Conservation (phyloP, 1,140 invertebrate genomes). For the Neodiprion pinetum region DNA sequence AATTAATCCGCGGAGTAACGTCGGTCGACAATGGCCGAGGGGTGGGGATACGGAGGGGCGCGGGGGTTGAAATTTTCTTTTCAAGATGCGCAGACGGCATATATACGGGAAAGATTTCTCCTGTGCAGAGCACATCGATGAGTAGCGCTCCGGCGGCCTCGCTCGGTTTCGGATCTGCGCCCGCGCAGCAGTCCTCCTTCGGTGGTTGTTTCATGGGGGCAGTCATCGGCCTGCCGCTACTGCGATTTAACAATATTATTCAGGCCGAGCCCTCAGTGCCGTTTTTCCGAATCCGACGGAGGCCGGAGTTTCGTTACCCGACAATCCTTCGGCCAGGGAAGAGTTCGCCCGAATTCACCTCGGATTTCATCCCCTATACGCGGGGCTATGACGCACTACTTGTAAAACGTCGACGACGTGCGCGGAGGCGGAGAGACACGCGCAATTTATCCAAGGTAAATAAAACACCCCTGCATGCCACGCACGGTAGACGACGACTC, state of each 20-base stretch:
- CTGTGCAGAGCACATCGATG: conserved; percentile 6
- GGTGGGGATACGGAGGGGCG: too few species aligned
- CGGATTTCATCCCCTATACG: too few species aligned
- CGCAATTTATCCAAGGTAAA: neutral
- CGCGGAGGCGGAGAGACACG: too few species aligned
- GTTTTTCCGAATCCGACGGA: neutral
- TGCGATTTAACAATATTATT: conserved; percentile 8
- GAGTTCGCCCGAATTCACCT: too few species aligned
- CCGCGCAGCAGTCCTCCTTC: neutral
- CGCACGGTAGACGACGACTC: too few species aligned
- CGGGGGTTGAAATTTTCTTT: neutral
- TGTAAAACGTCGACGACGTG: too few species aligned
- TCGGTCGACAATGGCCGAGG: too few species aligned
- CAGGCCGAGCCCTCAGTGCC: neutral
- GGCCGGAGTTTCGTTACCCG: neutral
- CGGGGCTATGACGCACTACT: too few species aligned
- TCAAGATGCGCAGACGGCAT: conserved; percentile 4
- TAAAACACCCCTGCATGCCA: neutral
- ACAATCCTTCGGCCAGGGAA: neutral
- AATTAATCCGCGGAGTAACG: too few species aligned
- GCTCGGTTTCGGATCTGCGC: neutral
- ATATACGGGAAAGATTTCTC: neutral
- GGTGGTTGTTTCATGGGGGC: conserved; percentile 5
- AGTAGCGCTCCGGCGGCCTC: neutral
- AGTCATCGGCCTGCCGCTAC: conserved; percentile 6